A percentile compares a stretch with the other conserved stretches of the same genome.
phyloP scores from a whole-genome alignment of 2,113 vertebrate species.

The Cololabis saira region DNA sequence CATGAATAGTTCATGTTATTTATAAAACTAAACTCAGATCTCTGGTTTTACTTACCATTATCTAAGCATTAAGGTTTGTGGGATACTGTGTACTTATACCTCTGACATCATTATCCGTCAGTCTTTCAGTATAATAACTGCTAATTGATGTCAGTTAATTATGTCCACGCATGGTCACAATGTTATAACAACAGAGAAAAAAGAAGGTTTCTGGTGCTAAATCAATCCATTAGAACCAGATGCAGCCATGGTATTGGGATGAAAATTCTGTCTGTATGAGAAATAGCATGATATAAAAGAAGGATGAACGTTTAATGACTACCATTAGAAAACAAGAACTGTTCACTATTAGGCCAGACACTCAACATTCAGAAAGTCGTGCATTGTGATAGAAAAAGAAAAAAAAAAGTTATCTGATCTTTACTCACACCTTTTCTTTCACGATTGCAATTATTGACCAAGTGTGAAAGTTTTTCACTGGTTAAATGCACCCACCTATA shows the following conservation, averaged over 20 bases:
- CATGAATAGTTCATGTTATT: no score
- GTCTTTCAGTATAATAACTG: background rate
- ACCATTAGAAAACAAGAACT: no score
- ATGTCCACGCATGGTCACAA: background rate
- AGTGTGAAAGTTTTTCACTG: background rate
- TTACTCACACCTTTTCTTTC: no score
- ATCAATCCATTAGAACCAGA: constrained; percentile 49
- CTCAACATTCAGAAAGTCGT: background rate
- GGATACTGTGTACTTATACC: background rate
- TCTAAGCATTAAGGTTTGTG: background rate
- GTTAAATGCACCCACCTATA: background rate
- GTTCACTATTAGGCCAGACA: no score
- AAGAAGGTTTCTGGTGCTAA: constrained; percentile 16
- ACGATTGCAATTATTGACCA: background rate
- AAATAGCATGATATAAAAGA: background rate
- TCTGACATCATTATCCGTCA: background rate
- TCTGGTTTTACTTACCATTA: background rate
- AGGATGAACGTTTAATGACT: no score
- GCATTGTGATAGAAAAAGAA: background rate
- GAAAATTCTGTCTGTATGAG: constrained; percentile 37
- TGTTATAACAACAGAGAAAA: constrained; percentile 1
- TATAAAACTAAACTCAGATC: no score
- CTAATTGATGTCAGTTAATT: background rate
- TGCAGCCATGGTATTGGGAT: constrained; percentile 37
- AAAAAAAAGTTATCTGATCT: no score